Base-by-base conservation (phyloP, 2,113 vertebrate genomes). In the Eptatretus burgeri region DNA sequence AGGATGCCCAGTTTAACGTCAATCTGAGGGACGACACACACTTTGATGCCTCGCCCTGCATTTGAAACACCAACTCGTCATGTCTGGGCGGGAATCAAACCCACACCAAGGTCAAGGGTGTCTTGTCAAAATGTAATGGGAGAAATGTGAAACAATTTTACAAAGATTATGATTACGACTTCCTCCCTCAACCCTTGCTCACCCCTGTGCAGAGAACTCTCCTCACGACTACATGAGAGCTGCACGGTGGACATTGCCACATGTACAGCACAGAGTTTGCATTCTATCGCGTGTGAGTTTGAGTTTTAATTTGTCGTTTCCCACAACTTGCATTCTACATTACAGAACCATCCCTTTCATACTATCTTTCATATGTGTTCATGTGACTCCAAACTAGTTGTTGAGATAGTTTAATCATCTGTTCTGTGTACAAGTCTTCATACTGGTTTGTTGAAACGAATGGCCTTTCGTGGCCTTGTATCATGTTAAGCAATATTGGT, bases 201-300 rank as follows among this genome's bases (percentile, higher is more conserved):
- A 51, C 51, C 14, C 20, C 63, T n/a, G 67, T 71, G 11, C 49
- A 98, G 91, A 72, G 89, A 98, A 68, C 69, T 98, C 67, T 79
- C 83, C 11, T 73, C 76, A 53, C 78, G 84, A 64, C 70, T 98
- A 49, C 64, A 80, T 71, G 91, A 98, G 52, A 84, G 84, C 70
- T 93, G 91, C 72, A 84, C 80, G 0, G 85, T 93, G 68, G 84
- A 93, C 66, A 83, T 82, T 8, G 77, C 86, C 66, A 71, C 78
- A 53, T 77, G 74, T 69, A 79, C 83, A 63, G 83, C 80, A 60
- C 84, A 91, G 49, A 85, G 76, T 64, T 75, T 93, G 66, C 80
- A 85, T 1, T 78, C 81, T 1, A 81, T 77, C 52, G 82, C 88
- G 69, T 81, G 91, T 95, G 75, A 81, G 74, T 51, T 3, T 66